A percentile compares a stretch with the other conserved stretches of the same genome.
Evolutionary conservation across 2,113 vertebrate genomes (phyloP).

Genomic region (Rhynchomys soricoides): DNA sequence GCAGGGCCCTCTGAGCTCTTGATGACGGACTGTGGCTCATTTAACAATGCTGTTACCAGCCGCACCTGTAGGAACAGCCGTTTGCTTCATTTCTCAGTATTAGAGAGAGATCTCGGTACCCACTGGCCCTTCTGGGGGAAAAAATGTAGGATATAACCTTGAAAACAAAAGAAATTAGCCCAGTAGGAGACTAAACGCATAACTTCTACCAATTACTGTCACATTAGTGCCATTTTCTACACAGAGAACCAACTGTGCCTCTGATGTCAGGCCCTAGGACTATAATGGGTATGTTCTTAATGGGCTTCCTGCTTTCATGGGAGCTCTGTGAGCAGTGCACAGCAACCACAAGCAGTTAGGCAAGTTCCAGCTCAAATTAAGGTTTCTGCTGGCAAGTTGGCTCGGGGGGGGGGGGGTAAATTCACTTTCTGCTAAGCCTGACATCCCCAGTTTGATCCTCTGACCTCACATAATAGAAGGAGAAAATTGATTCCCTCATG

Average conservation of each 20-base stretch:
- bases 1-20: not conserved
- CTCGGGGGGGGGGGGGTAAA: too few species aligned
- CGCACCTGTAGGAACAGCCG: not conserved
- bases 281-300: not conserved
- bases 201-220: slow-evolving; percentile 12
- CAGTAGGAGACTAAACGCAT: not conserved
- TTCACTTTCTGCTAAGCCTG: not conserved
- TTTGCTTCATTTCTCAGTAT: slow-evolving; percentile 6
- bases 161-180: slow-evolving; percentile 34
- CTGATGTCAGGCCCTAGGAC: not conserved
- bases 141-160: not conserved
- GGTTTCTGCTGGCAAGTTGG: not conserved
- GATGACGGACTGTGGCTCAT: not conserved
- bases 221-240: not conserved
- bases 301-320: not conserved
- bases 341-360: not conserved
- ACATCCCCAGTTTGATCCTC: not conserved
- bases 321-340: not conserved
- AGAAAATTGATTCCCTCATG: not conserved
- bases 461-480: not conserved
- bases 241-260: not conserved
- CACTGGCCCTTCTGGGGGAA: not conserved
- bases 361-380: not conserved
- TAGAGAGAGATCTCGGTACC: not conserved
- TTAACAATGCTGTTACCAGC: not conserved